Percentiles rank a stretch among this genome's conserved stretches.
phyloP scores from a whole-genome alignment of 2,888 invertebrate genomes.

The Argyra leucocephala region DNA sequence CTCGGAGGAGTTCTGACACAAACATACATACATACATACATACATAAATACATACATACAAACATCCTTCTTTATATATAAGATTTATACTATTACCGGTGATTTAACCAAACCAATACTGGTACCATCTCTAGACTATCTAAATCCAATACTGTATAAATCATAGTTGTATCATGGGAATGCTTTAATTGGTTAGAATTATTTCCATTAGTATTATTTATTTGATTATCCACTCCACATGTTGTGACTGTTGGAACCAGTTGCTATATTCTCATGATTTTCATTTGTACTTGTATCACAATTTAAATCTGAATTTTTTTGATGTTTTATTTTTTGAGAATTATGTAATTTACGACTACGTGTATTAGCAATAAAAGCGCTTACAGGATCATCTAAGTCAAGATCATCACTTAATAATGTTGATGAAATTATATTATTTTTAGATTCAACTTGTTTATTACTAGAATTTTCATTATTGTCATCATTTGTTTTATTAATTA shows the following conservation, averaged over 20 bases:
- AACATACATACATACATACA: too few relatives aligned
- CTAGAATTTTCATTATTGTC: conserved; percentile 22
- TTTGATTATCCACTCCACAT: conserved; percentile 12
- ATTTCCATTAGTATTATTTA: conserved; percentile 47
- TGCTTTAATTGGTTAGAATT: conserved; percentile 65
- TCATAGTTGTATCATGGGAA: conserved; percentile 81
- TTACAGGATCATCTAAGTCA: conserved; percentile 43
- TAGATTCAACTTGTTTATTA: conserved; percentile 12
- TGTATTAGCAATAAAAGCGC: conserved; percentile 36
- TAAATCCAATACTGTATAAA: conserved; percentile 78
- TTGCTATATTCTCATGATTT: conserved; percentile 13
- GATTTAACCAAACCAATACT: conserved; percentile 4
- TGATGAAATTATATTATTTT: conserved; percentile 32
- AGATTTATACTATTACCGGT: background rate
- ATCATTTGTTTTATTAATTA: conserved; percentile 18
- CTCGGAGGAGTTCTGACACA: too few relatives aligned
- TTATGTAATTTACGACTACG: conserved; percentile 20
- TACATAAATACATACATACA: too few relatives aligned
- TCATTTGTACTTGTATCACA: conserved; percentile 20
- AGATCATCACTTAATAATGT: conserved; percentile 41
- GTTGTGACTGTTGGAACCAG: too few relatives aligned
- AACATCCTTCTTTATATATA: too few relatives aligned
- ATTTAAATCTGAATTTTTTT: conserved; percentile 14
- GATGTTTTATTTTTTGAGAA: background rate
- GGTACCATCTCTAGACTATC: conserved; percentile 54